Evolutionary conservation across 2,888 invertebrate genomes (phyloP).

Genomic region (Operophtera brumata): DNA sequence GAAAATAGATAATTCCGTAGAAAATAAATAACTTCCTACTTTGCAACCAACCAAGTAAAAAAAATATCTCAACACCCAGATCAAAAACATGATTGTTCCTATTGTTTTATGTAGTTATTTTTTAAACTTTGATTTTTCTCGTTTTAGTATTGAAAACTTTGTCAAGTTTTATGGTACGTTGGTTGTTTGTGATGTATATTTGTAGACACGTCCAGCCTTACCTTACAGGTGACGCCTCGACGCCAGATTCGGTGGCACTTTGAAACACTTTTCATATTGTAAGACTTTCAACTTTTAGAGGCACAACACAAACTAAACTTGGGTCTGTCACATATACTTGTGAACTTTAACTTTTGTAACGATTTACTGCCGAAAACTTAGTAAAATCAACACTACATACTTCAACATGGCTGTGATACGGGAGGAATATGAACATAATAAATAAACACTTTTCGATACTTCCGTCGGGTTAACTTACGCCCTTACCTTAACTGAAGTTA

Average conservation of each 20-base stretch:
- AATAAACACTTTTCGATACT: slow-evolving; percentile 78
- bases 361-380: slow-evolving; percentile 76
- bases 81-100: not conserved
- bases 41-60: not conserved
- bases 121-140: not conserved
- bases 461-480: slow-evolving; percentile 77
- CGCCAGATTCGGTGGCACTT: slow-evolving; percentile 79
- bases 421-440: slow-evolving; percentile 79
- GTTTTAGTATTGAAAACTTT: slow-evolving; percentile 1
- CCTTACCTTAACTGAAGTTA: slow-evolving; percentile 79
- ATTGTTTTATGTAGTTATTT: not conserved
- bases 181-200: slow-evolving; percentile 74
- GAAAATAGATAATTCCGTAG: not conserved
- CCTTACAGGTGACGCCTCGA: slow-evolving; percentile 77
- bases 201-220: slow-evolving; percentile 81
- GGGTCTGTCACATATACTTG: slow-evolving; percentile 79
- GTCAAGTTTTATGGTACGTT: slow-evolving; percentile 59
- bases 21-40: not conserved
- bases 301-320: slow-evolving; percentile 79
- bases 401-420: slow-evolving; percentile 80
- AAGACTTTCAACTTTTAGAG: slow-evolving; percentile 73
- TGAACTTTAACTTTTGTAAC: slow-evolving; percentile 74
- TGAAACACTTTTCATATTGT: slow-evolving; percentile 78
- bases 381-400: slow-evolving; percentile 75
- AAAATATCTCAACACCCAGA: not conserved